Evolutionary conservation across 2,797 vertebrate species (phyloP), one percentile per base, ranked within the genome.

Genomic region (Threskiornis aethiopicus): DNA sequence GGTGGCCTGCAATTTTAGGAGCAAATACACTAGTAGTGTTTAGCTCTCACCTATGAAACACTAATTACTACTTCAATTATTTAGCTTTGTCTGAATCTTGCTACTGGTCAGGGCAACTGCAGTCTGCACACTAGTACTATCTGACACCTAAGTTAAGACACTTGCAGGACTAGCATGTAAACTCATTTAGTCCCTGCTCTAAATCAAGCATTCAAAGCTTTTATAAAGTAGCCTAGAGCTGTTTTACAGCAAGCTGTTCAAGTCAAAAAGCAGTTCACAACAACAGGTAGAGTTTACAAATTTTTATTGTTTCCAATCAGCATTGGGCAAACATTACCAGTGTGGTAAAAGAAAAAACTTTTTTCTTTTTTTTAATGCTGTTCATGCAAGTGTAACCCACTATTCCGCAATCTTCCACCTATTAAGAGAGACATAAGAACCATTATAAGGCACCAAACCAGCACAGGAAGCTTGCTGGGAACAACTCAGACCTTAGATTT

Each of bases 401-500:
- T 58, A 24, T 37, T 54, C 65, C 64, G 55, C 67, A 7, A 37
- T 78, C 55, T 89, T 91, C 76, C 71, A 66, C 89, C 96, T 97
- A 84, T 61, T 55, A 85, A 65, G 29, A 77, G 33, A 93, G 46
- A 95, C 2, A 15, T 3, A 83, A 64, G 13, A 89, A 90, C 11
- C 3, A 18, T 47, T 57, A 6, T 49, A 84, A 76, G 58, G 37
- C 14, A 90, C 11, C 37, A 71, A 71, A 71, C 5, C 10, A 64
- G 31, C 8, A 70, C 7, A 96, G 41, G 16, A 20, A 52, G 61
- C 12, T 51, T 62, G 21, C 76, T 31, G 6, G 84, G 92, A 97
- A 97, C 88, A 96, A 95, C 82, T 98, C 98, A 98, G 98, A 98
- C 94, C 96, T 97, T 96, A 96, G 79, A 62, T 64, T 89, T 69